Conservation (phyloP, 1,140 invertebrate genomes). For the Zaprionus ornatus region DNA sequence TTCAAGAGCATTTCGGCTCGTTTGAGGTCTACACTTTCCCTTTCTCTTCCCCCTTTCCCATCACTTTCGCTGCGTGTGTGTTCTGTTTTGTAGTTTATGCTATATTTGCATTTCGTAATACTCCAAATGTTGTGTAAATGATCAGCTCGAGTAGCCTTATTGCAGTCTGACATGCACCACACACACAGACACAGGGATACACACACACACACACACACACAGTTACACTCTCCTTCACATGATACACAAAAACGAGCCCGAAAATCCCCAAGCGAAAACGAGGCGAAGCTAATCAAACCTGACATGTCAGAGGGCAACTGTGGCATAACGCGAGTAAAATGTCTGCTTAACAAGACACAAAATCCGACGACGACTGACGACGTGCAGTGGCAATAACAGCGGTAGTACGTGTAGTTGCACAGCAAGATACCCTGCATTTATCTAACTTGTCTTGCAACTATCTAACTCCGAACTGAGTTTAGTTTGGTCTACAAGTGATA, state of each 20-base stretch:
- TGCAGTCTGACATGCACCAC: constrained; percentile 43
- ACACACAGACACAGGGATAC: constrained; percentile 1
- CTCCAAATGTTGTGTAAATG: constrained; percentile 46
- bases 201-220: neutral
- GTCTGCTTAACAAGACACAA: neutral
- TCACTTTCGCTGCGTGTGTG: constrained; percentile 18
- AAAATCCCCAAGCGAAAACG: neutral
- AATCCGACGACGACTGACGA: neutral
- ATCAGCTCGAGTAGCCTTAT: constrained; percentile 42
- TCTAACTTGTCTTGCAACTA: neutral
- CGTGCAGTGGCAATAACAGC: neutral
- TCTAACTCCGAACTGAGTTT: no score
- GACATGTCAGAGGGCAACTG: constrained; percentile 21
- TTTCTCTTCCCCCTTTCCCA: neutral
- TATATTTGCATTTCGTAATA: constrained; percentile 15
- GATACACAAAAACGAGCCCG: neutral
- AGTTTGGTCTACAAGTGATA: no score
- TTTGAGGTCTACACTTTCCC: neutral
- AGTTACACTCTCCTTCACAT: neutral
- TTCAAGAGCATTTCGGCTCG: constrained; percentile 18
- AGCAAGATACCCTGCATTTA: neutral
- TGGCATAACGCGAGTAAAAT: constrained; percentile 1
- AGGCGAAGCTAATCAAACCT: constrained; percentile 25
- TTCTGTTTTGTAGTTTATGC: constrained; percentile 7
- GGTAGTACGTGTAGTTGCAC: neutral